phyloP scores from a whole-genome alignment of 2,113 vertebrate species.

The Gambusia holbrooki region DNA sequence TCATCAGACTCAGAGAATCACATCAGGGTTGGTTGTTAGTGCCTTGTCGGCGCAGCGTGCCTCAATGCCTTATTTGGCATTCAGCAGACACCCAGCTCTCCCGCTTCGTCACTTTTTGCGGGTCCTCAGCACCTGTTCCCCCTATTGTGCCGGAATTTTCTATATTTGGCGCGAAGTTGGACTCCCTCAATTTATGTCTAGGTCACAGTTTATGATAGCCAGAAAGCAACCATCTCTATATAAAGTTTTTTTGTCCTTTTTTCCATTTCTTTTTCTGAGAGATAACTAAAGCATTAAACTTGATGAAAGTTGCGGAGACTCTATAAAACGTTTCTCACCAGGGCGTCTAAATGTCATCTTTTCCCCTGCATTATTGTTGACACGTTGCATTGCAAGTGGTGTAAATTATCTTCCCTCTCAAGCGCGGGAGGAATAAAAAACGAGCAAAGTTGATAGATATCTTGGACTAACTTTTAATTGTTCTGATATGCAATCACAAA shows the following conservation, averaged over 20 bases:
- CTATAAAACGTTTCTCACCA: slow-evolving; percentile 58
- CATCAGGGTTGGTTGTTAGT: slow-evolving; percentile 64
- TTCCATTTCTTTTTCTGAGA: slow-evolving; percentile 43
- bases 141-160: slow-evolving; percentile 82
- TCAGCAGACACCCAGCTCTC: slow-evolving; percentile 68
- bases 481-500: slow-evolving; percentile 81
- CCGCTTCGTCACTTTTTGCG: slow-evolving; percentile 68
- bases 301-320: slow-evolving; percentile 63
- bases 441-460: slow-evolving; percentile 79
- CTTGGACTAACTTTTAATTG: slow-evolving; percentile 78
- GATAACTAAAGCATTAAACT: slow-evolving; percentile 58
- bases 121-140: slow-evolving; percentile 82
- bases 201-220: slow-evolving; percentile 65
- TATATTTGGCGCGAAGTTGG: slow-evolving; percentile 83
- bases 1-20: slow-evolving; percentile 52
- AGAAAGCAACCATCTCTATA: slow-evolving; percentile 29
- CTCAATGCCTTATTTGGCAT: slow-evolving; percentile 81
- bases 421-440: slow-evolving; percentile 68
- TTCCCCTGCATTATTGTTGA: slow-evolving; percentile 66
- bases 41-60: slow-evolving; percentile 58
- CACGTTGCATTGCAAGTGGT: slow-evolving; percentile 54
- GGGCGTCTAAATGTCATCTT: slow-evolving; percentile 71
- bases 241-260: slow-evolving; percentile 16
- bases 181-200: slow-evolving; percentile 61
- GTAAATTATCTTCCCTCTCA: slow-evolving; percentile 60